Percentiles rank a stretch among this genome's conserved stretches.
These are phyloP conservation scores for Chironomus striatipennis DNA, from an alignment of 1,140 invertebrate species.

Conservation along the genomic window DNA sequence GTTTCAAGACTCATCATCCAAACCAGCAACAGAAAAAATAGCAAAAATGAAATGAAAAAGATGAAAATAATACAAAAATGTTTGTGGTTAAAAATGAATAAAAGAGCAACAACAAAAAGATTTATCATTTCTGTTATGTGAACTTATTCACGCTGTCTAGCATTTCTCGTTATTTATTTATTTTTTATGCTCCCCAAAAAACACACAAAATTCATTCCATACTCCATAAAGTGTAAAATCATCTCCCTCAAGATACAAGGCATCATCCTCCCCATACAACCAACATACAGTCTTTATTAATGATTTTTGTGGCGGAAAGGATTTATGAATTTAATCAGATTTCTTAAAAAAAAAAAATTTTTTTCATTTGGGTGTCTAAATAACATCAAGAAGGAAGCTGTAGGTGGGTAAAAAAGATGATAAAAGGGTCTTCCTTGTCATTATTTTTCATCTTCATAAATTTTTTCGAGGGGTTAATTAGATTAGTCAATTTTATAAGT, in stretches of 20 bases:
- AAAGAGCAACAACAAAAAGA: not conserved
- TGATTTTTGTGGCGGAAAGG: not conserved
- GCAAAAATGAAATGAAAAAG: not conserved
- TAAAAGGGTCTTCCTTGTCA: not conserved
- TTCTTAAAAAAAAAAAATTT: too few species aligned
- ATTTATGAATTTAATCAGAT: conserved; percentile 5
- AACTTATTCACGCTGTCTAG: conserved; percentile 12
- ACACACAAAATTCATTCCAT: too few species aligned
- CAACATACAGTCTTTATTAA: not conserved
- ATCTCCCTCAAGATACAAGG: too few species aligned
- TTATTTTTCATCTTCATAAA: not conserved
- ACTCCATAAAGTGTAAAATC: too few species aligned
- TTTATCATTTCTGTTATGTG: conserved; percentile 9
- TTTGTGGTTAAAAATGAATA: not conserved
- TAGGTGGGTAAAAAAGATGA: not conserved
- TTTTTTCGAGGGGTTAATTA: conserved; percentile 3
- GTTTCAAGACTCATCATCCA: not conserved
- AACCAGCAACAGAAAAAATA: not conserved
- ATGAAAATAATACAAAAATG: not conserved
- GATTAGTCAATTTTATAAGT: conserved; percentile 19
- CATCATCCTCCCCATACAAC: not conserved
- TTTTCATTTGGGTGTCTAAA: too few species aligned
- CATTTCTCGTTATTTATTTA: not conserved
- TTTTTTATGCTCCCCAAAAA: not conserved
- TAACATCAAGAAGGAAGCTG: too few species aligned